A percentile compares a stretch with the other conserved stretches of the same genome.
These are phyloP conservation scores for Vanacampus margaritifer DNA, from an alignment of 2,113 vertebrate species.

Conservation along the genomic window DNA sequence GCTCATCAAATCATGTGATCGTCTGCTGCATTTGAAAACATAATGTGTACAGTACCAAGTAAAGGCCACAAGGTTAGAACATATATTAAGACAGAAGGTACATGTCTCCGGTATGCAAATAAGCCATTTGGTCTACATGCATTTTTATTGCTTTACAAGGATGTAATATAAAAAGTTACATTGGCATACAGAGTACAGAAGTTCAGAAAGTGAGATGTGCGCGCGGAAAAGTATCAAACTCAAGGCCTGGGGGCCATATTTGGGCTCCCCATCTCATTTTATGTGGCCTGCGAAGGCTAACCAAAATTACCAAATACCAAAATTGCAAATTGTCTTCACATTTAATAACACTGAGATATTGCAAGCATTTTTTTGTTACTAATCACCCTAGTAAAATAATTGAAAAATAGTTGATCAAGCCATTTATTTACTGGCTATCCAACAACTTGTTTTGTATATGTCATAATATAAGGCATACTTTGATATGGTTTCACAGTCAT, in stretches of 20 bases:
- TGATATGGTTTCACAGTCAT: too few species aligned
- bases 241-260: too few species aligned
- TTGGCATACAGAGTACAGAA: background rate
- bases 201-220: background rate
- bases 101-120: background rate
- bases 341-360: too few species aligned
- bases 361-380: too few species aligned
- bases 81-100: background rate
- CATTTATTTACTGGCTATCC: too few species aligned
- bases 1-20: background rate
- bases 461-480: too few species aligned
- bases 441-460: too few species aligned
- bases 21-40: background rate
- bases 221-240: background rate
- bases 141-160: background rate
- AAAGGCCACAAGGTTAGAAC: background rate
- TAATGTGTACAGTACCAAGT: background rate
- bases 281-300: background rate
- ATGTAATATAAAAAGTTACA: background rate
- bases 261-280: background rate
- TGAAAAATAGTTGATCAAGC: too few species aligned
- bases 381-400: too few species aligned
- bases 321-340: too few species aligned
- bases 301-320: too few species aligned
- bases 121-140: background rate